A percentile compares a stretch with the other conserved stretches of the same genome.
phyloP scores from a whole-genome alignment of 2,113 vertebrate genomes.

The Glareola pratincola region DNA sequence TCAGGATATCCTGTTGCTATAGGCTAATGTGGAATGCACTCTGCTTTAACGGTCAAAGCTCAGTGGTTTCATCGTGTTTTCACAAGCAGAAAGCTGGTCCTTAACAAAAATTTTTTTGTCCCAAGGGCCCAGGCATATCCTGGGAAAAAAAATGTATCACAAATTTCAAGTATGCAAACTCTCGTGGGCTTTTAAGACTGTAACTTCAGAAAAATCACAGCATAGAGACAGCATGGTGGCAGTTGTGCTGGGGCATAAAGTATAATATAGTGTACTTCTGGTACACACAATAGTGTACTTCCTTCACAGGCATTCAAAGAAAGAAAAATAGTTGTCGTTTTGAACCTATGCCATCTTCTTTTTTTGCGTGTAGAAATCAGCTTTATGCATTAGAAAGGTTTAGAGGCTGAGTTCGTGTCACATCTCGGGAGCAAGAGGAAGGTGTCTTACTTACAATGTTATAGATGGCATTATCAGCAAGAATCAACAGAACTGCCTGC shows the following conservation, averaged over 20 bases:
- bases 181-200: background rate
- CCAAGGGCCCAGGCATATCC: background rate
- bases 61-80: slow-evolving; percentile 25
- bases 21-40: background rate
- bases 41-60: slow-evolving; percentile 3
- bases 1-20: background rate
- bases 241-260: background rate
- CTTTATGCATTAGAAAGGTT: background rate
- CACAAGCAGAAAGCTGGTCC: slow-evolving; percentile 3
- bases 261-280: background rate
- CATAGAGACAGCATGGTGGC: background rate
- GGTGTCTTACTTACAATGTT: background rate
- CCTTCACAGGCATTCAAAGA: background rate
- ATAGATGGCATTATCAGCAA: background rate
- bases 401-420: background rate
- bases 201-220: background rate
- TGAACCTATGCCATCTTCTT: background rate
- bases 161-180: slow-evolving; percentile 10
- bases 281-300: background rate
- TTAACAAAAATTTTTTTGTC: background rate
- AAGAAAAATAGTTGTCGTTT: background rate
- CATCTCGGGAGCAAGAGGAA: background rate
- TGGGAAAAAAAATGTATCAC: background rate
- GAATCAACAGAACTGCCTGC: background rate
- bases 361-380: background rate